Evolutionary conservation across 35 echinoderm and acorn worm species (phyloP).

Genomic region (Chiridota heheva): DNA sequence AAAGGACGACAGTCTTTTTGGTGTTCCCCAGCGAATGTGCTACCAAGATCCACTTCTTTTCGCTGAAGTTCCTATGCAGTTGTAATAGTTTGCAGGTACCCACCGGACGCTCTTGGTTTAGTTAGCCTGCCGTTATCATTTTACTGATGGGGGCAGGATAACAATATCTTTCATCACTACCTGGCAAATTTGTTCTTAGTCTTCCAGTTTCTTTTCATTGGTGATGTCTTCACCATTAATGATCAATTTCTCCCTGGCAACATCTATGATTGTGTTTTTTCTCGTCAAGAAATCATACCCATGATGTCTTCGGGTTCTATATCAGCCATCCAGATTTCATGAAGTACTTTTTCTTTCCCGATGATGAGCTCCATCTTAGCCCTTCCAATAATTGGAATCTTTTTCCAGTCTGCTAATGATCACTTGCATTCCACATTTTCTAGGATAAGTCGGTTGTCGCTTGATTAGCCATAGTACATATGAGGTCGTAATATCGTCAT

Average conservation of each 20-base stretch:
- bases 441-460: no score
- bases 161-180: no score
- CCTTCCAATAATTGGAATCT: background rate
- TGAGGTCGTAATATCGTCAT: no score
- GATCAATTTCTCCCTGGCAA: background rate
- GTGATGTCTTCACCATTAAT: background rate
- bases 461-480: no score
- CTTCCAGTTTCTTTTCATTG: background rate
- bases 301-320: conserved; percentile 31
- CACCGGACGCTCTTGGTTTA: no score
- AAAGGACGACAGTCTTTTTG: background rate
- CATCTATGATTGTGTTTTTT: conserved; percentile 8
- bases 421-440: background rate
- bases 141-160: no score
- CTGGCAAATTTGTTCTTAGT: background rate
- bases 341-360: conserved; percentile 1
- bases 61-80: no score
- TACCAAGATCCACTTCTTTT: no score
- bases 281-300: conserved; percentile 37
- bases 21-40: no score
- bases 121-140: no score
- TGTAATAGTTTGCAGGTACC: no score
- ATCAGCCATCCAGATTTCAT: conserved; percentile 42
- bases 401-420: background rate
- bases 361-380: background rate